phyloP scores from a whole-genome alignment of 2,113 vertebrate species.

The Urocitellus parryii region DNA sequence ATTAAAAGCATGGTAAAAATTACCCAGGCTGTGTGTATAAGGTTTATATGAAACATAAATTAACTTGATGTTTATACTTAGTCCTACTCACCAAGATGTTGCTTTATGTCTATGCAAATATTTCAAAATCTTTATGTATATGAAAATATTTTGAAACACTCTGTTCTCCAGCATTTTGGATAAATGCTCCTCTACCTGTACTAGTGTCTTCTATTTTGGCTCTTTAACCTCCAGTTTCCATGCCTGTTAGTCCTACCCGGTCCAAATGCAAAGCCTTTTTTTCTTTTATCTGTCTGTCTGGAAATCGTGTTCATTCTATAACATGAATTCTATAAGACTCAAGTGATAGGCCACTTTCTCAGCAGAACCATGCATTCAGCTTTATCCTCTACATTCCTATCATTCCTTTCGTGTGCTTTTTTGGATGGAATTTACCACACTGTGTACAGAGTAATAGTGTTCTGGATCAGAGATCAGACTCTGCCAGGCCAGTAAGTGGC shows the following conservation, averaged over 20 bases:
- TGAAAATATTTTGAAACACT: background rate
- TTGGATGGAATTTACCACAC: background rate
- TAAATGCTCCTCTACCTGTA: background rate
- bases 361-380: background rate
- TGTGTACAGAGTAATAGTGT: background rate
- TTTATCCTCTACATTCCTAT: background rate
- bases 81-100: background rate
- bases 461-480: background rate
- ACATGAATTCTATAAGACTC: background rate
- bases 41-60: background rate
- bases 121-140: background rate
- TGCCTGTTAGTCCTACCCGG: background rate
- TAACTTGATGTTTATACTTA: background rate
- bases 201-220: background rate
- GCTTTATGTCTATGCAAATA: background rate
- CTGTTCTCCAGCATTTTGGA: background rate
- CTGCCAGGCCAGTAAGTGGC: background rate
- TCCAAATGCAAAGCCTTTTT: background rate
- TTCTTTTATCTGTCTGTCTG: background rate
- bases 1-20: background rate
- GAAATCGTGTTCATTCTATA: background rate
- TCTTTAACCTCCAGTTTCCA: background rate
- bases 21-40: background rate
- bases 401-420: background rate
- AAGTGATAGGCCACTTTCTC: background rate